phyloP scores from a whole-genome alignment of 2,888 invertebrate genomes.

The Dryobotodes eremita region DNA sequence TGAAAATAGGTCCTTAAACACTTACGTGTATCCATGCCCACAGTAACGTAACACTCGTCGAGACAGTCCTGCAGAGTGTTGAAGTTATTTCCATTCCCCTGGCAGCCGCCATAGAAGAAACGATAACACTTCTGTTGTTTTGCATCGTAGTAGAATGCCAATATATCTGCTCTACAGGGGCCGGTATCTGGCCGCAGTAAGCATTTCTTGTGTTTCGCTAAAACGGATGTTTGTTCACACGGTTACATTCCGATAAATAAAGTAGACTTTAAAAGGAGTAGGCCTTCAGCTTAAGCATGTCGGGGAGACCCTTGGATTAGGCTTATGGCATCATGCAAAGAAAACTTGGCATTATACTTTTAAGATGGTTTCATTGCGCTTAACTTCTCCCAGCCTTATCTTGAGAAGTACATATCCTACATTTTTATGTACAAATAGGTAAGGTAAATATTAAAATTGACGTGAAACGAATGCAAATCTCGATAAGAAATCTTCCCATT shows the following conservation, averaged over 20 bases:
- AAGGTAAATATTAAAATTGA: neutral
- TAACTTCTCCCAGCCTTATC: neutral
- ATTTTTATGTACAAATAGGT: neutral
- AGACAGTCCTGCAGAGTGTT: constrained; percentile 72
- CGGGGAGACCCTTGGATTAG: neutral
- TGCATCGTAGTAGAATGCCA: constrained; percentile 84
- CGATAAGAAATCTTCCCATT: neutral
- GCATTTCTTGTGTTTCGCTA: constrained; percentile 81
- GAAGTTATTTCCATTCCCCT: constrained; percentile 86
- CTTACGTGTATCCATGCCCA: constrained; percentile 62
- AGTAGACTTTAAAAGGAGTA: neutral
- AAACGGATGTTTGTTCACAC: constrained; percentile 17
- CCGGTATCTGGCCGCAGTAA: constrained; percentile 85
- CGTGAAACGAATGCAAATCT: neutral
- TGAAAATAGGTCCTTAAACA: constrained; percentile 18
- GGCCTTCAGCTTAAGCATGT: neutral
- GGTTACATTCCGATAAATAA: neutral
- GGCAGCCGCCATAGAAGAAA: constrained; percentile 87
- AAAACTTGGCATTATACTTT: neutral
- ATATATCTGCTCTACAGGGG: constrained; percentile 83
- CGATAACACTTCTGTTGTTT: constrained; percentile 77
- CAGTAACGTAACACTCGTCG: constrained; percentile 73
- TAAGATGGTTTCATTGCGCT: neutral
- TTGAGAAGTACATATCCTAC: neutral
- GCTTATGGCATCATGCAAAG: neutral